These are phyloP conservation scores for Callosobruchus maculatus DNA, from an alignment of 2,888 invertebrate species.

Conservation along the genomic window DNA sequence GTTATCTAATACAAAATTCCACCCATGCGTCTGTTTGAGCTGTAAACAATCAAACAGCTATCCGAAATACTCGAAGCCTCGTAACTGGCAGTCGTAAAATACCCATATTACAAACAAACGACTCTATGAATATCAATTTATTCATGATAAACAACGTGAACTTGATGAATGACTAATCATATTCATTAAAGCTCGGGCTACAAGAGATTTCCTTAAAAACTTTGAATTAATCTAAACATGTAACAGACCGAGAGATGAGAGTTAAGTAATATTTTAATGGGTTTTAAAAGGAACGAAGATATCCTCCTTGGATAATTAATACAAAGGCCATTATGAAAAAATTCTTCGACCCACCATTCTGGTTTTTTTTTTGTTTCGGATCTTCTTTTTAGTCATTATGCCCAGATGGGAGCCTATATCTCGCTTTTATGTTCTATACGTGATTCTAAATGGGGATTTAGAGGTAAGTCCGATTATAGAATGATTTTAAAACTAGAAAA, in stretches of 20 bases:
- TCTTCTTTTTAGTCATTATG: background rate
- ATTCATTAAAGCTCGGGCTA: background rate
- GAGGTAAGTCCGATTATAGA: background rate
- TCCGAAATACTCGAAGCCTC: background rate
- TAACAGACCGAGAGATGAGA: background rate
- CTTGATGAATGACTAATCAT: background rate
- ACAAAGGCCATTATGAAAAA: constrained; percentile 9
- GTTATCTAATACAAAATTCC: background rate
- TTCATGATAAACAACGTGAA: background rate
- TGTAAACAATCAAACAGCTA: background rate
- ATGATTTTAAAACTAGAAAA: background rate
- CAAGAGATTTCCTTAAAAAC: background rate
- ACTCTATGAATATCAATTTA: background rate
- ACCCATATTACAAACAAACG: background rate
- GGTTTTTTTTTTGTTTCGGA: background rate
- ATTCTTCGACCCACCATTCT: background rate
- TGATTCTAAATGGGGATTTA: background rate
- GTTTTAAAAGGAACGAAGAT: constrained; percentile 12
- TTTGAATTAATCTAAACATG: background rate
- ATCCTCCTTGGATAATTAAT: constrained; percentile 19
- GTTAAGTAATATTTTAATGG: constrained; percentile 17
- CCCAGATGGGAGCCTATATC: background rate
- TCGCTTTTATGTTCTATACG: background rate
- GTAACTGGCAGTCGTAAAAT: background rate
- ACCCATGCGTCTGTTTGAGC: background rate